Evolutionary conservation across 37 sponge, comb jelly and placozoan species (phyloP), one percentile per base, ranked within the genome.

Genomic region (Amphimedon queenslandica): DNA sequence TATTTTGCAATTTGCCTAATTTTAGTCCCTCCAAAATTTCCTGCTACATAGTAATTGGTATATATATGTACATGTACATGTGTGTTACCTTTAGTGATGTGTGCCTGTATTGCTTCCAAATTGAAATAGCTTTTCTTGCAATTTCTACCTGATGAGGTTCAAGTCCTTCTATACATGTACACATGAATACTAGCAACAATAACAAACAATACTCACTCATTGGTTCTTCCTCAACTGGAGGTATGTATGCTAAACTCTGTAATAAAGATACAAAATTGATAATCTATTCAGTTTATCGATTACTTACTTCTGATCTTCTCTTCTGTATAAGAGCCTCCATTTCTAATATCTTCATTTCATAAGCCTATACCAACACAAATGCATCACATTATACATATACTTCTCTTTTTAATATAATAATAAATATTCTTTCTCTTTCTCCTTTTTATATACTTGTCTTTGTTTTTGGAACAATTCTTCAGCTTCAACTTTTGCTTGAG

Each of bases 31-130:
- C n/a, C n/a, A n/a, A n/a, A n/a, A n/a, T n/a, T n/a, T n/a, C n/a
- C n/a, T n/a, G n/a, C n/a, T n/a, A n/a, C n/a, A n/a, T n/a, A n/a
- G n/a, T n/a, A n/a, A n/a, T n/a, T n/a, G n/a, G n/a, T n/a, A n/a
- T n/a, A n/a, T n/a, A n/a, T n/a, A n/a, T n/a, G n/a, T n/a, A 11
- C 28, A 25, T 63, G 64, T 63, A 6, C 20, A 21, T 63, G 20
- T 57, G 18, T 2, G 36, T 21, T 77, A 91, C 92, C 77, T 70
- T 80, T 23, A 95, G 37, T 28, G 88, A 84, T 33, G 40, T 84
- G 77, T 73, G 90, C 31, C 79, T 84, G 70, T 90, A 93, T 11
- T 37, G 74, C 33, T 71, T 82, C 97, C 97, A 96, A 10, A 81
- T 68, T 25, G 53, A 64, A 28, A 72, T 25, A 8, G 82, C 84